Evolutionary conservation across 1,140 invertebrate genomes (phyloP).

Genomic region (Bradynema listronoti): DNA sequence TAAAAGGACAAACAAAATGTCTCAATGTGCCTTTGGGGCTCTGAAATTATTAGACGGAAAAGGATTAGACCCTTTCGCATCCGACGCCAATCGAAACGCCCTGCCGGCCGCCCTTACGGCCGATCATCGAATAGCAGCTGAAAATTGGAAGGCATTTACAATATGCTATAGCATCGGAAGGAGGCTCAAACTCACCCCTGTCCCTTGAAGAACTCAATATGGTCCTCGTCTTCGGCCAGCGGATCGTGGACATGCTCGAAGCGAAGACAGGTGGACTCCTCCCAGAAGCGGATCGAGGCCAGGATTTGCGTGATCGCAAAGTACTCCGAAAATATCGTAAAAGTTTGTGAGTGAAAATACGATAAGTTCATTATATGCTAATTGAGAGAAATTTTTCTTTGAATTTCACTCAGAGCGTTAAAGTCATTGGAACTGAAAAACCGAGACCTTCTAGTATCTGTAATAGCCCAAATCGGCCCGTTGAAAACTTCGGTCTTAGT

Average conservation of each 20-base stretch:
- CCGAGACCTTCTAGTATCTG: too few species aligned
- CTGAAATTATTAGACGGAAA: background rate
- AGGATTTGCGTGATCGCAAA: conserved; percentile 52
- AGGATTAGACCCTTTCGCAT: conserved; percentile 44
- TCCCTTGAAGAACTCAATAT: conserved; percentile 56
- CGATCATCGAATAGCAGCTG: conserved; percentile 57
- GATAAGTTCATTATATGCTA: too few species aligned
- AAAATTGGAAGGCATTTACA: background rate
- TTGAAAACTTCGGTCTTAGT: conserved; percentile 4
- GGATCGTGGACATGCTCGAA: conserved; percentile 48
- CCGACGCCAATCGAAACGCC: conserved; percentile 53
- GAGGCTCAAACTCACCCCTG: conserved; percentile 33
- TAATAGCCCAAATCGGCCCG: background rate
- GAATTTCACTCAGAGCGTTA: too few species aligned
- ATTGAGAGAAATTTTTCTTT: too few species aligned
- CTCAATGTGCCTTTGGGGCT: too few species aligned
- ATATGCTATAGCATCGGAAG: background rate
- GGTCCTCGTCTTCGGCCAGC: conserved; percentile 38
- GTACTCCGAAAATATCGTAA: conserved; percentile 35
- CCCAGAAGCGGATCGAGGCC: conserved; percentile 48
- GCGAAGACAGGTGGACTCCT: conserved; percentile 47
- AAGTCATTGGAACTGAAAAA: too few species aligned
- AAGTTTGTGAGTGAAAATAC: conserved; percentile 7
- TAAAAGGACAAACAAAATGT: too few species aligned
- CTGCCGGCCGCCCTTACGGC: conserved; percentile 51